Conservation (phyloP, 2,888 invertebrate genomes). For the Drosophila longiperda region DNA sequence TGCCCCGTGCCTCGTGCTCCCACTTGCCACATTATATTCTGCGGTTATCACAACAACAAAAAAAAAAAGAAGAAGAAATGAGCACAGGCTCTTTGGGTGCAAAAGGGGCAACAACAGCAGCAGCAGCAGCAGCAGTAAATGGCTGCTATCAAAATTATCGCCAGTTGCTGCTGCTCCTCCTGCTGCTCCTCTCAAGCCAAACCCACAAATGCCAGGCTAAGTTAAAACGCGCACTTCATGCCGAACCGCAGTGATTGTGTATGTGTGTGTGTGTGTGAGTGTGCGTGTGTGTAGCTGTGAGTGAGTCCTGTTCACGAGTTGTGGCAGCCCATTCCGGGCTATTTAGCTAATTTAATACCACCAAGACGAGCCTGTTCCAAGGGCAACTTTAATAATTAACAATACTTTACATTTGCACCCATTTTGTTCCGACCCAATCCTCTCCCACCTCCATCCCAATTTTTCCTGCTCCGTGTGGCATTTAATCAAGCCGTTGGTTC, state of each 20-base stretch:
- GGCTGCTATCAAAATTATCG: slow-evolving; percentile 75
- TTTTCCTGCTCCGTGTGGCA: slow-evolving; percentile 16
- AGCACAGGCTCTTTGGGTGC: slow-evolving; percentile 18
- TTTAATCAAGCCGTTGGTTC: slow-evolving; percentile 43
- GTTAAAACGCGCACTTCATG: slow-evolving; percentile 68
- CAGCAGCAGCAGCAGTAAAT: slow-evolving; percentile 39
- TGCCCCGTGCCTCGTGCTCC: not conserved
- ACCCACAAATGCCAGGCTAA: slow-evolving; percentile 45
- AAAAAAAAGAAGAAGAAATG: slow-evolving; percentile 30
- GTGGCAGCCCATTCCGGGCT: slow-evolving; percentile 31
- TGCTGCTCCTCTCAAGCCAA: slow-evolving; percentile 7
- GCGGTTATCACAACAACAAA: slow-evolving; percentile 24
- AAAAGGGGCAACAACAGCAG: not conserved
- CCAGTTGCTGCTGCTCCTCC: slow-evolving; percentile 51
- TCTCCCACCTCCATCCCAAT: not conserved
- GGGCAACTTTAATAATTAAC: slow-evolving; percentile 70
- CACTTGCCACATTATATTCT: slow-evolving; percentile 18
- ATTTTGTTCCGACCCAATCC: not conserved
- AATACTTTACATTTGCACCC: slow-evolving; percentile 54
- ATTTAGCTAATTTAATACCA: slow-evolving; percentile 62
- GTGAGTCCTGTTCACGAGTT: slow-evolving; percentile 30
- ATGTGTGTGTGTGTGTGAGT: not conserved
- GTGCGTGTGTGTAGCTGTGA: slow-evolving; percentile 3
- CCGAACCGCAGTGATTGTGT: slow-evolving; percentile 54
- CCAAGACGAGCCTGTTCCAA: slow-evolving; percentile 13